These are phyloP conservation scores for Fringilla coelebs DNA, from an alignment of 2,797 vertebrate species.

Conservation along the genomic window DNA sequence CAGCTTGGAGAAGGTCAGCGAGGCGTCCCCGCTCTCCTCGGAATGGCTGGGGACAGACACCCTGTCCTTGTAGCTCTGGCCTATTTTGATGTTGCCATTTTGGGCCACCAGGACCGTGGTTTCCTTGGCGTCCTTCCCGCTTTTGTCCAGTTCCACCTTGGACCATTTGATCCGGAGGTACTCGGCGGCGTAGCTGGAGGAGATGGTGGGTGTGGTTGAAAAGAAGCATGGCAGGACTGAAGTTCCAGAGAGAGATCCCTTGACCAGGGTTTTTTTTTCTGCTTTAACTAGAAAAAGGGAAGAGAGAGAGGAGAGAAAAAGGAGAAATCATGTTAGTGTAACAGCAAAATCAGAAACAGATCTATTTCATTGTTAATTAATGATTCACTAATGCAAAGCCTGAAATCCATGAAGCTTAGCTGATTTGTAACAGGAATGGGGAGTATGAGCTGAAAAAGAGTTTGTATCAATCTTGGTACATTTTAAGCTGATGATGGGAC, in stretches of 20 bases:
- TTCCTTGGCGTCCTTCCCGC: conserved; percentile 80
- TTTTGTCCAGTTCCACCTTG: conserved; percentile 83
- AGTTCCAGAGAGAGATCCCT: conserved; percentile 88
- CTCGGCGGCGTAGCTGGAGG: conserved; percentile 80
- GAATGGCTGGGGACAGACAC: conserved; percentile 91
- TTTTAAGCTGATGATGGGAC: background rate
- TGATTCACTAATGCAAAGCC: background rate
- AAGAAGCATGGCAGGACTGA: conserved; percentile 92
- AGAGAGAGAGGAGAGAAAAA: background rate
- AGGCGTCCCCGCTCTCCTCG: conserved; percentile 88
- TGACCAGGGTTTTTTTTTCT: conserved; percentile 76
- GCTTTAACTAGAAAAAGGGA: conserved; percentile 53
- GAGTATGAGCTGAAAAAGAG: background rate
- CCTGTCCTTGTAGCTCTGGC: conserved; percentile 84
- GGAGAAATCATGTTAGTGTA: background rate
- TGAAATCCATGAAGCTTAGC: background rate
- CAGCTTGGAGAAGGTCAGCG: conserved; percentile 88
- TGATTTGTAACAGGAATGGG: background rate
- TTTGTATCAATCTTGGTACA: background rate
- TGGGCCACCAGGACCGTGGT: conserved; percentile 91
- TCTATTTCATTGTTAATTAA: background rate
- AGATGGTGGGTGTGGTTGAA: conserved; percentile 84
- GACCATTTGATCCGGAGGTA: conserved; percentile 96
- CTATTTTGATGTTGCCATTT: conserved; percentile 91
- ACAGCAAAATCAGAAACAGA: background rate